These are phyloP conservation scores for Hirudo medicinalis DNA, from an alignment of 1,140 invertebrate species.

Conservation along the genomic window DNA sequence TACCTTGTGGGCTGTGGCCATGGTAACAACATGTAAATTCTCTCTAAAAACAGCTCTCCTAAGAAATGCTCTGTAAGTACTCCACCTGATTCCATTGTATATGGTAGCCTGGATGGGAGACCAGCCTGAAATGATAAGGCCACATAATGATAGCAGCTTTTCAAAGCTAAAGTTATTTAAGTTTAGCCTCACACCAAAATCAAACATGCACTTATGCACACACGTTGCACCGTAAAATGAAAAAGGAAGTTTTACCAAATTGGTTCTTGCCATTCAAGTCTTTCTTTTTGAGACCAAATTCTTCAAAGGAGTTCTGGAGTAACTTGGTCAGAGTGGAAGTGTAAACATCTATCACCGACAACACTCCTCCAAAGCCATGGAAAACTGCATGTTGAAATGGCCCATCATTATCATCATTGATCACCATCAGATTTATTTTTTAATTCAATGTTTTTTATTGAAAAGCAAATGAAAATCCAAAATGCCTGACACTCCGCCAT, in stretches of 20 bases:
- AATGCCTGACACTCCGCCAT: too few relatives aligned
- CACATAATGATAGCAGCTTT: too few relatives aligned
- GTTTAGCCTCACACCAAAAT: too few relatives aligned
- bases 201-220: too few relatives aligned
- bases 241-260: slow-evolving; percentile 48
- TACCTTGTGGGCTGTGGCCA: slow-evolving; percentile 56
- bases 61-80: slow-evolving; percentile 73
- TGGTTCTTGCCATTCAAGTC: slow-evolving; percentile 75
- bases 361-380: slow-evolving; percentile 20
- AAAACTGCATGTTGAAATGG: slow-evolving; percentile 14
- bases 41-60: slow-evolving; percentile 59
- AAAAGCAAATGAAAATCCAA: too few relatives aligned
- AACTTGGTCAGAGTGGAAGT: slow-evolving; percentile 20
- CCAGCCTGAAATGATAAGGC: slow-evolving; percentile 4
- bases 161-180: too few relatives aligned
- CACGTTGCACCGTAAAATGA: too few relatives aligned
- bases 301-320: slow-evolving; percentile 30
- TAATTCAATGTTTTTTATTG: too few relatives aligned
- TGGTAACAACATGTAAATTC: slow-evolving; percentile 72
- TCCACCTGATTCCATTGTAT: slow-evolving; percentile 67
- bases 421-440: too few relatives aligned
- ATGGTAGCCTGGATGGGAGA: slow-evolving; percentile 62
- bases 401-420: neutral
- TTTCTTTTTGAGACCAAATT: slow-evolving; percentile 71
- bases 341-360: slow-evolving; percentile 17